Evolutionary conservation across 2,113 vertebrate species (phyloP).

Genomic region (Spermophilus dauricus): DNA sequence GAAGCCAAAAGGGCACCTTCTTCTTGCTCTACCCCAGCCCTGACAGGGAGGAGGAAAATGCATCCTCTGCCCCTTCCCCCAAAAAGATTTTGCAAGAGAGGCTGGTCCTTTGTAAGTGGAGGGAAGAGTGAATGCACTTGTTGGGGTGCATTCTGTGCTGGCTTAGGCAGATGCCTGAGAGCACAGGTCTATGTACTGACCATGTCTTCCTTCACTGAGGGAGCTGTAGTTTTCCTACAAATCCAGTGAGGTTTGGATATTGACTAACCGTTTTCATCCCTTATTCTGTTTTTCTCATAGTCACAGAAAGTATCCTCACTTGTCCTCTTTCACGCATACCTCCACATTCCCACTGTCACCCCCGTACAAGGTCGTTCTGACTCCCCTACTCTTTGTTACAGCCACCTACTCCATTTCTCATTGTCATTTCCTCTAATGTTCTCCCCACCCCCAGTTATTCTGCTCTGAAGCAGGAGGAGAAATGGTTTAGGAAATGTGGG

Average conservation of each 20-base stretch:
- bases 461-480: not conserved
- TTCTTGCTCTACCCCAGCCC: not conserved
- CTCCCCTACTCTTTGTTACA: not conserved
- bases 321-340: not conserved
- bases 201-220: not conserved
- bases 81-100: not conserved
- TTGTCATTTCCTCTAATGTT: not conserved
- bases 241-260: not conserved
- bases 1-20: not conserved
- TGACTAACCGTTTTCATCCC: not conserved
- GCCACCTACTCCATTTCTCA: not conserved
- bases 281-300: not conserved
- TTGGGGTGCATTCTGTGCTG: not conserved
- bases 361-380: not conserved
- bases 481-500: conserved; percentile 11
- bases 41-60: not conserved
- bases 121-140: not conserved
- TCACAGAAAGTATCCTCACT: not conserved
- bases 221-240: not conserved
- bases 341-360: not conserved
- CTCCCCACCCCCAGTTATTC: conserved; percentile 37
- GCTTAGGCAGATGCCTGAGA: not conserved
- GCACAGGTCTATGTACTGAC: not conserved
- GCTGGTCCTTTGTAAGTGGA: not conserved
- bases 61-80: too few species aligned